Conservation (phyloP, 1,140 invertebrate genomes). For the Plodia interpunctella region DNA sequence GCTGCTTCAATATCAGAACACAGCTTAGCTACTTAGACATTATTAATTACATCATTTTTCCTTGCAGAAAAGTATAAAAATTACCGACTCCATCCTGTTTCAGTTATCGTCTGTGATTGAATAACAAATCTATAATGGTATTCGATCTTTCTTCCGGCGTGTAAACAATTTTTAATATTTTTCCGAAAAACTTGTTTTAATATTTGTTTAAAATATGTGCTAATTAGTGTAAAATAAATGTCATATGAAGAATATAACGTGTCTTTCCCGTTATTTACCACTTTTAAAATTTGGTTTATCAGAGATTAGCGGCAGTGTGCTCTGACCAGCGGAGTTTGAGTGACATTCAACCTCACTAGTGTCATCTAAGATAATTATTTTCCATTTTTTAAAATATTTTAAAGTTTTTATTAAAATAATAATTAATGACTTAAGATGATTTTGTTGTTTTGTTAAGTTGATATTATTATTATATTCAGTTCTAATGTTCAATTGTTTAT, state of each 20-base stretch:
- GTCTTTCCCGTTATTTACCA: neutral
- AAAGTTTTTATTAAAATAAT: no score
- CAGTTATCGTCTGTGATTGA: neutral
- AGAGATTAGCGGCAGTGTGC: neutral
- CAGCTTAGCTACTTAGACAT: neutral
- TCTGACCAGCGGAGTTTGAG: neutral
- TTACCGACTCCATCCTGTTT: neutral
- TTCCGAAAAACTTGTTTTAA: neutral
- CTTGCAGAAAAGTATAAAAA: neutral
- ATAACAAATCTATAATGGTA: neutral
- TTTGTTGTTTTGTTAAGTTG: no score
- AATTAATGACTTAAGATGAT: no score
- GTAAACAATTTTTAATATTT: neutral
- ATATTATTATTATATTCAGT: no score
- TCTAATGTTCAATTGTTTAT: no score
- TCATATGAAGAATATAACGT: conserved; percentile 3
- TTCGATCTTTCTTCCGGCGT: neutral
- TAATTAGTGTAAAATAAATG: neutral
- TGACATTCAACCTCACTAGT: neutral
- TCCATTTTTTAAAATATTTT: no score
- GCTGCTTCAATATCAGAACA: neutral
- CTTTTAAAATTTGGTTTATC: neutral
- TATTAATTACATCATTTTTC: neutral
- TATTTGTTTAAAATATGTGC: neutral
- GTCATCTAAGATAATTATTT: no score